Conservation (phyloP, 2,113 vertebrate genomes). For the Seriola aureovittata region DNA sequence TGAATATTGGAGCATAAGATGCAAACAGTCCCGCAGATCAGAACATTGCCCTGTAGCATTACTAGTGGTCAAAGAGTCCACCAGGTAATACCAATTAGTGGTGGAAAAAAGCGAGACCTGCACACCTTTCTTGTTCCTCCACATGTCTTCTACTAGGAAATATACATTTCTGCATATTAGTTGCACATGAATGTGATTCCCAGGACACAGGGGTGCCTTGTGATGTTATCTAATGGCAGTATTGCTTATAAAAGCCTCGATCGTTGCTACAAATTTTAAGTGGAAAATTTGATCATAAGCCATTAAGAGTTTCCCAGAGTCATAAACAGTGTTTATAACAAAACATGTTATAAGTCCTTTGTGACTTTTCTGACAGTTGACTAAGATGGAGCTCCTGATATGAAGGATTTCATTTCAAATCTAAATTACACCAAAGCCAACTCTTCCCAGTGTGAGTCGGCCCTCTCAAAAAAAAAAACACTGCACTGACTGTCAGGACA, state of each 20-base stretch:
- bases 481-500: conserved; percentile 19
- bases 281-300: not conserved
- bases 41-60: too few species aligned
- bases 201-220: not conserved
- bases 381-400: conserved; percentile 11
- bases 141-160: not conserved
- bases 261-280: not conserved
- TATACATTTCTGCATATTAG: not conserved
- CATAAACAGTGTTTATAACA: not conserved
- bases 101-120: too few species aligned
- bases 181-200: not conserved
- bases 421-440: conserved; percentile 13
- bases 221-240: not conserved
- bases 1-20: too few species aligned
- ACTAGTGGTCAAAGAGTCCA: not conserved
- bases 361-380: conserved; percentile 19
- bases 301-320: not conserved
- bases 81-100: too few species aligned
- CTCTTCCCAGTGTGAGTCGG: not conserved
- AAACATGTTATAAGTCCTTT: not conserved
- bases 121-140: not conserved
- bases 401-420: conserved; percentile 3
- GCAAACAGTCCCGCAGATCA: too few species aligned
- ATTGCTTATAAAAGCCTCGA: not conserved
- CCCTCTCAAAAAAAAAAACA: conserved; percentile 9